phyloP scores from a whole-genome alignment of 2,113 vertebrate species.

The Hippoglossus stenolepis region DNA sequence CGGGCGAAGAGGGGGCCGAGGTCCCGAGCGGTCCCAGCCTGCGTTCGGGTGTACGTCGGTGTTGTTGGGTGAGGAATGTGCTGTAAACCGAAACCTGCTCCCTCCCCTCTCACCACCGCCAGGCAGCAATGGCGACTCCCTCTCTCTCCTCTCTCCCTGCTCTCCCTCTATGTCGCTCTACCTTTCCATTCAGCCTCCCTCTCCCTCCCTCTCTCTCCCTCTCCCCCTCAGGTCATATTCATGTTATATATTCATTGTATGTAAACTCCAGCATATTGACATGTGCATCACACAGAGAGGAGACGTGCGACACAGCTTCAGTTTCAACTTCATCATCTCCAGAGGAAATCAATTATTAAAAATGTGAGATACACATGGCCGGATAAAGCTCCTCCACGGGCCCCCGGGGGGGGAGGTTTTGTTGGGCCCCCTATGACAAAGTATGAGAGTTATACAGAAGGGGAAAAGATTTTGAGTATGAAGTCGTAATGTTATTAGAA shows the following conservation, averaged over 20 bases:
- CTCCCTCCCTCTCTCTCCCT: no score
- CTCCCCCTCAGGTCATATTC: not conserved
- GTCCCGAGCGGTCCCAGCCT: not conserved
- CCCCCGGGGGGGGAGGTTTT: no score
- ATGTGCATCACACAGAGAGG: no score
- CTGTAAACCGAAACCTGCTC: slow-evolving; percentile 79
- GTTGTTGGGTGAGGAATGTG: slow-evolving; percentile 65
- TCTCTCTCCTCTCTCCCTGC: slow-evolving; percentile 46
- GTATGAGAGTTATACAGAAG: no score
- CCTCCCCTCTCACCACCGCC: slow-evolving; percentile 51
- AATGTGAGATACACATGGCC: not conserved
- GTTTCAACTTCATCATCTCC: not conserved
- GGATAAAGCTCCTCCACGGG: no score
- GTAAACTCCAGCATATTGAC: not conserved
- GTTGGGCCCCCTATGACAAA: no score
- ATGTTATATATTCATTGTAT: not conserved
- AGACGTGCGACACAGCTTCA: not conserved
- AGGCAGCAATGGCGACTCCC: slow-evolving; percentile 79
- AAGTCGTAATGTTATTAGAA: no score
- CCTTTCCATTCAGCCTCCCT: not conserved
- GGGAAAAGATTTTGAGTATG: no score
- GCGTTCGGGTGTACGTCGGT: not conserved
- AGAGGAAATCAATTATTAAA: not conserved
- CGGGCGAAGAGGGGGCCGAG: not conserved
- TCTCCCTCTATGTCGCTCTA: not conserved